Evolutionary conservation across 2,888 invertebrate species (phyloP).

Genomic region (Galerucella pusilla): DNA sequence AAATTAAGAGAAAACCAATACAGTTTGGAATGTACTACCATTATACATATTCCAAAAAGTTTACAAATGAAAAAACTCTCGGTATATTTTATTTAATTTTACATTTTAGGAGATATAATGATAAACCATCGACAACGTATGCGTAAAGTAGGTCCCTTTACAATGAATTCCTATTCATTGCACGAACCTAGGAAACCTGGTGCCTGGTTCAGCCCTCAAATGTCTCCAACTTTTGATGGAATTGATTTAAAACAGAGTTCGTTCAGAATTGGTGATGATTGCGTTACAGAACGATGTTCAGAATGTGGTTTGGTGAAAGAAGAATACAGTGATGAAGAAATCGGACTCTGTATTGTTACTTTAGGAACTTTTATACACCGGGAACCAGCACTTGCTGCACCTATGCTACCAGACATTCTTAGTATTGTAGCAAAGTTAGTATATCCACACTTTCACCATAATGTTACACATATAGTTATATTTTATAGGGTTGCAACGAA

Average conservation of each 20-base stretch:
- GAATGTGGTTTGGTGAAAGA: conserved; percentile 92
- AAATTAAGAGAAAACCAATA: too few species aligned
- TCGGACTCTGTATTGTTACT: conserved; percentile 92
- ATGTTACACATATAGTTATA: conserved; percentile 23
- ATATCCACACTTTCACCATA: not conserved
- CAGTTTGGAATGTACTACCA: too few species aligned
- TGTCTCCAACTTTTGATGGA: conserved; percentile 58
- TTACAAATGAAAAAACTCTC: not conserved
- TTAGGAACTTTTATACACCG: conserved; percentile 96
- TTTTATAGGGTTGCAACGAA: conserved; percentile 76
- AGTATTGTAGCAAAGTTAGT: conserved; percentile 86
- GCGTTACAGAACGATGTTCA: conserved; percentile 80
- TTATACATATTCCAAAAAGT: too few species aligned
- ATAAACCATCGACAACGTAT: conserved; percentile 68
- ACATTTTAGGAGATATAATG: conserved; percentile 55
- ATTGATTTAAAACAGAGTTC: conserved; percentile 70
- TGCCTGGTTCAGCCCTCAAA: conserved; percentile 67
- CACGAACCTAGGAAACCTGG: conserved; percentile 69
- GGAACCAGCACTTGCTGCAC: conserved; percentile 95
- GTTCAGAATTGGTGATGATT: conserved; percentile 77
- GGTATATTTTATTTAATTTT: not conserved
- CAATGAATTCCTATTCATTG: conserved; percentile 67
- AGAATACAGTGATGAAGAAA: conserved; percentile 96
- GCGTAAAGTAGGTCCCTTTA: conserved; percentile 68
- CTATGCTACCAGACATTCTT: conserved; percentile 90